These are phyloP conservation scores for Dermolepida albohirtum DNA, from an alignment of 2,888 invertebrate species.

Conservation along the genomic window DNA sequence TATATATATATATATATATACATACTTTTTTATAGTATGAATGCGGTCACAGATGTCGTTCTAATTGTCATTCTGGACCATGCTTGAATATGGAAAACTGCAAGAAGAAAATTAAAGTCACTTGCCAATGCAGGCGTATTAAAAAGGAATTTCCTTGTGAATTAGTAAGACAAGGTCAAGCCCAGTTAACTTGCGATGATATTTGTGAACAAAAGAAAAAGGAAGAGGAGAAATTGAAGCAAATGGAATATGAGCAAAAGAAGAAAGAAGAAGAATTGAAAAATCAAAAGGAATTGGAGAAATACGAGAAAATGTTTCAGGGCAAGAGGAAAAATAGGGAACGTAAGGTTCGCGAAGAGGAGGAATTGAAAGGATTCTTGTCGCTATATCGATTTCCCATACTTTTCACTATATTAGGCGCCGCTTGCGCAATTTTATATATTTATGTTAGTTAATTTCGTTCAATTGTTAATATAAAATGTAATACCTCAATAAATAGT, in stretches of 20 bases:
- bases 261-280: constrained; percentile 74
- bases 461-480: constrained; percentile 10
- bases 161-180: constrained; percentile 66
- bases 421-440: constrained; percentile 31
- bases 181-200: constrained; percentile 72
- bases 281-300: constrained; percentile 79
- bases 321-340: constrained; percentile 73
- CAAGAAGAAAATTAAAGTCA: constrained; percentile 81
- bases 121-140: constrained; percentile 82
- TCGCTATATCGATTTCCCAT: constrained; percentile 64
- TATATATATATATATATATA: too few species aligned
- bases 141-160: constrained; percentile 81
- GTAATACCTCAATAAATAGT: constrained; percentile 2
- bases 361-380: constrained; percentile 58
- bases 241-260: constrained; percentile 69
- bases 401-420: constrained; percentile 54
- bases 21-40: constrained; percentile 70
- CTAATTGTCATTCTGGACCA: constrained; percentile 78
- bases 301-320: constrained; percentile 80
- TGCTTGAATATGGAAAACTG: constrained; percentile 78
- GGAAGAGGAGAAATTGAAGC: constrained; percentile 68
- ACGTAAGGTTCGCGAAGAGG: constrained; percentile 61
- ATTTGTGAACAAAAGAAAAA: constrained; percentile 72
- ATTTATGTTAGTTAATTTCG: constrained; percentile 17
- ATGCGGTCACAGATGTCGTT: constrained; percentile 87